phyloP scores from a whole-genome alignment of 2,888 invertebrate species.

The Philonicus albiceps region DNA sequence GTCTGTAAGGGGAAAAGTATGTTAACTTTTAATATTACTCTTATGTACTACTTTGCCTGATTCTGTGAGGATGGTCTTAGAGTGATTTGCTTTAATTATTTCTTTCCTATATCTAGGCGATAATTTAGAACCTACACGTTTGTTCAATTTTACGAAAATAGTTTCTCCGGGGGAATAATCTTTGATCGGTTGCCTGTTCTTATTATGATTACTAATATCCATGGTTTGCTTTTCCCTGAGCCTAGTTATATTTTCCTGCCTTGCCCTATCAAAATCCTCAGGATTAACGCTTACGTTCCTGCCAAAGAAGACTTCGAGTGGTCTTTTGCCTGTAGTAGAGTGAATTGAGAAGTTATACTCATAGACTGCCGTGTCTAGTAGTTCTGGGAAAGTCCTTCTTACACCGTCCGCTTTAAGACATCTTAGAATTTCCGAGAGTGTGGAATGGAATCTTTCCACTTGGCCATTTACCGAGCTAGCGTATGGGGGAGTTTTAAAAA shows the following conservation, averaged over 20 bases:
- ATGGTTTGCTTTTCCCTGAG: too few species aligned
- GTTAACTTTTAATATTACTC: neutral
- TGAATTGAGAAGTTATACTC: conserved; percentile 46
- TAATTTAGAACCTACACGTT: neutral
- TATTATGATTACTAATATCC: neutral
- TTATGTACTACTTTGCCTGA: neutral
- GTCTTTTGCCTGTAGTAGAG: conserved; percentile 41
- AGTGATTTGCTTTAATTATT: too few species aligned
- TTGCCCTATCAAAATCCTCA: neutral
- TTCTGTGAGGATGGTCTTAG: too few species aligned
- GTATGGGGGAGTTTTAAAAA: neutral
- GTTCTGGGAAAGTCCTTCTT: conserved; percentile 22
- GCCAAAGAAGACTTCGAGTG: conserved; percentile 45
- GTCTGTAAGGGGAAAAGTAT: neutral
- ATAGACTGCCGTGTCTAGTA: conserved; percentile 40
- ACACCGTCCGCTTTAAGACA: neutral
- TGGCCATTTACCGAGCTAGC: neutral
- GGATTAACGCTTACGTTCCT: conserved; percentile 30
- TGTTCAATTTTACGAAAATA: conserved; percentile 14
- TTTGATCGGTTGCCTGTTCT: neutral
- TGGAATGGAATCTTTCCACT: neutral
- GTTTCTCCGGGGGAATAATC: neutral
- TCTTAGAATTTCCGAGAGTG: neutral
- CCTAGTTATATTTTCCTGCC: conserved; percentile 6
- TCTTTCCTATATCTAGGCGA: too few species aligned